phyloP scores from a whole-genome alignment of 2,797 vertebrate genomes.

The Enoplosus armatus region DNA sequence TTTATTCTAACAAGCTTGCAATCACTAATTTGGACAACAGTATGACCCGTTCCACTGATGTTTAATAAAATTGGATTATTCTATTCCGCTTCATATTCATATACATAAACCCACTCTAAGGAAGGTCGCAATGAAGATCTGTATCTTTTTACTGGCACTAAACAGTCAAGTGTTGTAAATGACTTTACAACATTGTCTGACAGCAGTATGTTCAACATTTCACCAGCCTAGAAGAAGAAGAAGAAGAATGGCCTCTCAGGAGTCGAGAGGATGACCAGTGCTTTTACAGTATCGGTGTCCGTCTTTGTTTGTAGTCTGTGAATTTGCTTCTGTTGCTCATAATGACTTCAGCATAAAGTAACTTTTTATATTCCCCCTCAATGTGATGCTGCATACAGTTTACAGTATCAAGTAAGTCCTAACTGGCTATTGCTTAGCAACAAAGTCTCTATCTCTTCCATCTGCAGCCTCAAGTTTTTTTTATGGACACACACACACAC shows the following conservation, averaged over 20 bases:
- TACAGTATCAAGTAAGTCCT: conserved; percentile 63
- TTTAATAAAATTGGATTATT: background rate
- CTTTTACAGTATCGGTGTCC: background rate
- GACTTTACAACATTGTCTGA: background rate
- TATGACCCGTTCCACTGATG: background rate
- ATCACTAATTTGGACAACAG: too few species aligned
- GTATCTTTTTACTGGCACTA: too few species aligned
- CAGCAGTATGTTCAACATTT: background rate
- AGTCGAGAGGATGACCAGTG: background rate
- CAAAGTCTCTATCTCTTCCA: conserved; percentile 45
- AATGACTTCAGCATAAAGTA: conserved; percentile 43
- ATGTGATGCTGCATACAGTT: conserved; percentile 42
- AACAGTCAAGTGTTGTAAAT: too few species aligned
- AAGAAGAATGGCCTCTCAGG: background rate
- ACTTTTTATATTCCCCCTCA: conserved; percentile 49
- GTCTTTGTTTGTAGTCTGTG: conserved; percentile 4
- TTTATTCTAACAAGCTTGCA: too few species aligned
- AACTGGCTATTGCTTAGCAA: conserved; percentile 79
- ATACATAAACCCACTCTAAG: background rate
- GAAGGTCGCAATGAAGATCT: background rate
- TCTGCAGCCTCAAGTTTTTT: conserved; percentile 56
- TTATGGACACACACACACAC: conserved; percentile 28
- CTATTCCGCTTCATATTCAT: background rate
- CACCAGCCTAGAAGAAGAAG: background rate
- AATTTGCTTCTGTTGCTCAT: background rate